Evolutionary conservation across 2,113 vertebrate genomes (phyloP).

Genomic region (Cacatua alba): DNA sequence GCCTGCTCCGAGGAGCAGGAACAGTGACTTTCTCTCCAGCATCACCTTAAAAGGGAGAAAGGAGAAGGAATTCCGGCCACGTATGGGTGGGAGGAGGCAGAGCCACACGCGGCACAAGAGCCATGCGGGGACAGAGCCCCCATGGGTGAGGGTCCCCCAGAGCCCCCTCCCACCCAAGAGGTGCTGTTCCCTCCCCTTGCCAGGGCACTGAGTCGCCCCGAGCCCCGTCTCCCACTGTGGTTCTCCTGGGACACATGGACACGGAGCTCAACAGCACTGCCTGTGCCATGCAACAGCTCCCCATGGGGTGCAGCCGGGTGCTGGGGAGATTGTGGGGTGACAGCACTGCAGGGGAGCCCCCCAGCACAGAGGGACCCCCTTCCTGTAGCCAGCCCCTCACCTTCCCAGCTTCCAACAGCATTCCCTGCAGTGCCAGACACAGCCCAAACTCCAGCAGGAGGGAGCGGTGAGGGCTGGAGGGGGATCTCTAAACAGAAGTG

Average conservation of each 20-base stretch:
- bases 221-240: neutral
- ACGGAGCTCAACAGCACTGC: neutral
- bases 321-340: accelerated
- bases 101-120: neutral
- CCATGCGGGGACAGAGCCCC: neutral
- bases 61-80: neutral
- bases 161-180: neutral
- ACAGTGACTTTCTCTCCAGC: neutral
- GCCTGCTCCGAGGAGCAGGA: neutral
- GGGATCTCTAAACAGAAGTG: neutral
- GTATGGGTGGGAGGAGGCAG: neutral
- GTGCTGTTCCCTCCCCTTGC: neutral
- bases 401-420: neutral
- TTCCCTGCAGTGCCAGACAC: neutral
- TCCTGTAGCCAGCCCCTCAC: neutral
- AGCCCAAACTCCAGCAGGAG: neutral
- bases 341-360: neutral
- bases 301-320: accelerated
- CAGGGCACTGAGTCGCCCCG: accelerated
- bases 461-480: neutral
- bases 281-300: accelerated
- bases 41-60: neutral
- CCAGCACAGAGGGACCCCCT: accelerated
- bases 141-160: accelerated
- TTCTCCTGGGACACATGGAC: neutral